These are phyloP conservation scores for Ciconia maguari DNA, from an alignment of 2,113 vertebrate genomes.

Conservation along the genomic window DNA sequence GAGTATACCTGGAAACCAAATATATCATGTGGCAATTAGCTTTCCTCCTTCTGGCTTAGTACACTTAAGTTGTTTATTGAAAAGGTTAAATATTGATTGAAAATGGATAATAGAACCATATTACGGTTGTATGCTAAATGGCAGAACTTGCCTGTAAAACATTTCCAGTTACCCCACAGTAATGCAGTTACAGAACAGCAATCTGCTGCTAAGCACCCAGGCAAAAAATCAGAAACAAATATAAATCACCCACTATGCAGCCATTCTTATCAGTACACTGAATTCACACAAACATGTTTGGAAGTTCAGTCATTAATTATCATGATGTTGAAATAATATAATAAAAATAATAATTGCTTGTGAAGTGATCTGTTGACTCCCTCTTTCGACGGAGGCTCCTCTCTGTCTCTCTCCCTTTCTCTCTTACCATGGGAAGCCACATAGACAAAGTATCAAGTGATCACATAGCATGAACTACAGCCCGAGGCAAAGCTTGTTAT, in stretches of 20 bases:
- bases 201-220: conserved; percentile 24
- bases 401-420: conserved; percentile 36
- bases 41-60: conserved; percentile 58
- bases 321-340: conserved; percentile 53
- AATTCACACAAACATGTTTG: conserved; percentile 22
- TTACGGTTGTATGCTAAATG: conserved; percentile 53
- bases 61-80: conserved; percentile 59
- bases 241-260: conserved; percentile 31
- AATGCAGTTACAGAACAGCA: conserved; percentile 55
- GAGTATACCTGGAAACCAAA: conserved; percentile 67
- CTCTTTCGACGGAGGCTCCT: conserved; percentile 17
- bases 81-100: conserved; percentile 66
- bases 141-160: conserved; percentile 55
- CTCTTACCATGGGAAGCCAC: conserved; percentile 16
- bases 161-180: conserved; percentile 42
- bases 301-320: conserved; percentile 57
- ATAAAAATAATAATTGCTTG: conserved; percentile 55
- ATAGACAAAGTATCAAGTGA: conserved; percentile 54
- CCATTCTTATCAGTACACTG: neutral
- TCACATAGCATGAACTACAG: conserved; percentile 64
- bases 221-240: conserved; percentile 30
- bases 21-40: conserved; percentile 62
- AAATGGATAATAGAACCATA: conserved; percentile 53
- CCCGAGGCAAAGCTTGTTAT: conserved; percentile 59
- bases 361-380: conserved; percentile 6